Evolutionary conservation across 2,797 vertebrate genomes (phyloP), one percentile per base, ranked within the genome.

Genomic region (Phrynocephalus forsythii): DNA sequence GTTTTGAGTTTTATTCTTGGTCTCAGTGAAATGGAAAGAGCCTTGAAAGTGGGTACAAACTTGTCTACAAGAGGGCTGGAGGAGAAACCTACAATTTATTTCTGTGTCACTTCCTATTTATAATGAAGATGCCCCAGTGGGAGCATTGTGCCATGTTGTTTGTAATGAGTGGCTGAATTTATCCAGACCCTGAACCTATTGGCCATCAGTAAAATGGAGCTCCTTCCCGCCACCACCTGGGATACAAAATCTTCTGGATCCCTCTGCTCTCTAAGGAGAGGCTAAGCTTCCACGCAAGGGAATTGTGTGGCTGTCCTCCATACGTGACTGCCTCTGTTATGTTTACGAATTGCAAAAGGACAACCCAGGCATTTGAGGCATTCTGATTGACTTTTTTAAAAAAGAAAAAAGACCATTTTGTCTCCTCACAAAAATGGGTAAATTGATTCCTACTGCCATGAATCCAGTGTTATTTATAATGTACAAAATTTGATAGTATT

Each of bases 391-490:
- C 73, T 81, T 11, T 33, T 56, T 75, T 68, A 73, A 73, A 80
- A 44, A 44, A 44, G 38, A 44, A 44, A 44, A 44, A 60, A 60
- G 2, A 10, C 24, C 60, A 67, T 76, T 76, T 24, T 28, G 22
- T 76, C 38, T 63, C 18, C 63, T 84, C 20, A 63, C 71, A 71
- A 75, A 73, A 75, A 52, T 48, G 28, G 22, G 67, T 68, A 28
- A 11, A 48, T 38, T 68, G 7, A 56, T 72, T 22, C 44, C 69
- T 72, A 13, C n/a, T 79, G 26, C 30, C 60, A 85, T 69, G 30
- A 56, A 81, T 15, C 24, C 67, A 67, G 50, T 78, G 10, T 83
- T 71, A 69, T 38, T 80, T 67, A 88, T 80, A 44, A 56, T 77
- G 48, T 87, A 18, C 28, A 77, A 77, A 67, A 66, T 69, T 22